Evolutionary conservation across 2,888 invertebrate species (phyloP).

Genomic region (Sussaba pulchella): DNA sequence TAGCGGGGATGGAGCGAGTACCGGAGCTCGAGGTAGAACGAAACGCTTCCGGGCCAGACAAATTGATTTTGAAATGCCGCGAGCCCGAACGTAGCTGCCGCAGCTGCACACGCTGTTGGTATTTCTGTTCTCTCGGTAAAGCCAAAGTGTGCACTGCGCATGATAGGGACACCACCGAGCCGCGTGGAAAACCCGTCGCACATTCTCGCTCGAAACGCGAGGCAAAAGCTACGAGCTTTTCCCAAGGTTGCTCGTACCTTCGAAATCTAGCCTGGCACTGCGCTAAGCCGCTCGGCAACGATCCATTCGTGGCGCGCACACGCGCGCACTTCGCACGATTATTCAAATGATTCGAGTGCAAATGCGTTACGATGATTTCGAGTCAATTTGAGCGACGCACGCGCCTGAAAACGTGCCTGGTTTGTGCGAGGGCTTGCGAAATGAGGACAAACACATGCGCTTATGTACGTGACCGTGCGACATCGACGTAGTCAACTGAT

Average conservation of each 20-base stretch:
- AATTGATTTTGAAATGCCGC: constrained; percentile 82
- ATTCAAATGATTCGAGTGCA: constrained; percentile 77
- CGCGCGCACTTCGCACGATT: constrained; percentile 74
- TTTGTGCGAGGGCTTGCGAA: too few species aligned
- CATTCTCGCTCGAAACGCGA: constrained; percentile 36
- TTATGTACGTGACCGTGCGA: neutral
- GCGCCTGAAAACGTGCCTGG: neutral
- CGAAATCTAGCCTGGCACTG: constrained; percentile 34
- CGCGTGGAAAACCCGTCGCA: constrained; percentile 50
- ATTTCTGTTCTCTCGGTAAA: constrained; percentile 31
- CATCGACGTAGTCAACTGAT: constrained; percentile 2
- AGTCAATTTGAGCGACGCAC: constrained; percentile 18
- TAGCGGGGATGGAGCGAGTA: constrained; percentile 72
- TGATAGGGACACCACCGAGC: constrained; percentile 24
- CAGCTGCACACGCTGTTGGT: constrained; percentile 23
- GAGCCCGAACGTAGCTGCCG: constrained; percentile 58
- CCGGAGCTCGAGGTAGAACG: constrained; percentile 69
- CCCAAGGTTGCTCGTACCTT: constrained; percentile 22
- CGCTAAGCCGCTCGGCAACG: constrained; percentile 57
- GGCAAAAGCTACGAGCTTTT: constrained; percentile 27
- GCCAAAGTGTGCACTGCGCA: neutral
- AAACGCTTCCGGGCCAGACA: constrained; percentile 77
- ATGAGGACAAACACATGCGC: neutral
- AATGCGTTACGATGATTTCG: constrained; percentile 74
- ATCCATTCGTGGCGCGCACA: constrained; percentile 48